Evolutionary conservation across 2,888 invertebrate species (phyloP).

Genomic region (Fragum whitleyi): DNA sequence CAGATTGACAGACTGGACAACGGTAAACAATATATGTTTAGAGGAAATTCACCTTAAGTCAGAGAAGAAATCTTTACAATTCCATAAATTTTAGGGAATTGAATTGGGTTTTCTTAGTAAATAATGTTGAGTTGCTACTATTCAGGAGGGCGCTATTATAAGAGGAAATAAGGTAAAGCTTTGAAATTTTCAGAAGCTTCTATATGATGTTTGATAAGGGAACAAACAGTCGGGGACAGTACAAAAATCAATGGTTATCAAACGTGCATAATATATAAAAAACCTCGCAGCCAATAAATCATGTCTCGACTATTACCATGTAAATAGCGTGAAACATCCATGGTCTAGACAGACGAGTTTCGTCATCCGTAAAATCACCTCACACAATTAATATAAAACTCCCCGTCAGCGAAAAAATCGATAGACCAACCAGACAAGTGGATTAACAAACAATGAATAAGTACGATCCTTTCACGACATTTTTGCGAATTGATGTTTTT

Average conservation of each 20-base stretch:
- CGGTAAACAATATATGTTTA: too few relatives aligned
- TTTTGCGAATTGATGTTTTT: too few relatives aligned
- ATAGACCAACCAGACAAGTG: slow-evolving; percentile 5
- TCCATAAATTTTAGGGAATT: too few relatives aligned
- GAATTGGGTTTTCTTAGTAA: too few relatives aligned
- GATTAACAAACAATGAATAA: slow-evolving; percentile 19
- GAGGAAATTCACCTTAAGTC: too few relatives aligned
- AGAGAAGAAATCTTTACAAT: too few relatives aligned
- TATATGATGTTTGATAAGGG: too few relatives aligned
- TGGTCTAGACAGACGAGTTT: slow-evolving; percentile 46
- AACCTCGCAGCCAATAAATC: slow-evolving; percentile 18
- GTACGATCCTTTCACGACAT: not conserved
- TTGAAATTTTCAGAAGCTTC: too few relatives aligned
- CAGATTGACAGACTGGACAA: too few relatives aligned
- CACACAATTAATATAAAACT: slow-evolving; percentile 29
- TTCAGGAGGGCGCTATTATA: too few relatives aligned
- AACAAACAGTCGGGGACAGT: not conserved
- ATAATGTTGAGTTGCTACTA: too few relatives aligned
- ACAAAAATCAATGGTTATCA: not conserved
- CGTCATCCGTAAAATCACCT: slow-evolving; percentile 46
- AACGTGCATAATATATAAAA: not conserved
- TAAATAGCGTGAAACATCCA: slow-evolving; percentile 26
- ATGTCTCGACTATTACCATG: slow-evolving; percentile 31
- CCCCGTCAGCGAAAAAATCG: slow-evolving; percentile 22
- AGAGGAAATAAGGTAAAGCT: too few relatives aligned